A percentile compares a stretch with the other conserved stretches of the same genome.
Evolutionary conservation across 1,140 invertebrate genomes (phyloP).

Genomic region (Ctenoplectra terminalis): DNA sequence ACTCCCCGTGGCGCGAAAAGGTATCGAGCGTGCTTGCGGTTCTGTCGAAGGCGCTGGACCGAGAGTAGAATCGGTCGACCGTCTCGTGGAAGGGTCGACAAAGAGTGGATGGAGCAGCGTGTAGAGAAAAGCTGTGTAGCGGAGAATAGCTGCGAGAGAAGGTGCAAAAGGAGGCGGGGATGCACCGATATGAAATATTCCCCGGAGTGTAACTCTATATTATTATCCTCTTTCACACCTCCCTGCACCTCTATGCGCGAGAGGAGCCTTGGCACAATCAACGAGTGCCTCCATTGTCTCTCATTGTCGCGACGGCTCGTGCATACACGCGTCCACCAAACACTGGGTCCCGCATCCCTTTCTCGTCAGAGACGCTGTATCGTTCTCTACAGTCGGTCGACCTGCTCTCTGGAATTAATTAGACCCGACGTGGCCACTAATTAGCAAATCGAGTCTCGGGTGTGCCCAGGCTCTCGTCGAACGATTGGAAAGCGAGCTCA

Average conservation of each 20-base stretch:
- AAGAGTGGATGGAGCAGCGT: constrained; percentile 42
- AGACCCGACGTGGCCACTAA: constrained; percentile 72
- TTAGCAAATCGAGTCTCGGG: constrained; percentile 74
- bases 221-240: constrained; percentile 83
- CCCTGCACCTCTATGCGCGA: constrained; percentile 75
- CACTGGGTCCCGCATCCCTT: constrained; percentile 3
- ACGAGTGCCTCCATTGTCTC: constrained; percentile 76
- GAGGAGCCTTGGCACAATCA: constrained; percentile 76
- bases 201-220: constrained; percentile 81
- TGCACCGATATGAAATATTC: constrained; percentile 74
- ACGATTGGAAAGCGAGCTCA: constrained; percentile 30
- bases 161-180: constrained; percentile 48
- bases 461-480: neutral
- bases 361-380: neutral
- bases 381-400: neutral
- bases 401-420: constrained; percentile 73
- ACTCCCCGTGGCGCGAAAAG: constrained; percentile 61
- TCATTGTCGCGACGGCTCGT: constrained; percentile 68
- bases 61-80: constrained; percentile 26
- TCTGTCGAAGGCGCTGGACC: constrained; percentile 70
- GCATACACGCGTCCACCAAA: constrained; percentile 11
- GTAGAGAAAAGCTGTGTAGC: constrained; percentile 34
- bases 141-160: constrained; percentile 46
- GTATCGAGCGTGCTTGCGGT: constrained; percentile 14
- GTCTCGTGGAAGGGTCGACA: neutral